Conservation (phyloP, 2,113 vertebrate species). For the Gymnogyps californianus region DNA sequence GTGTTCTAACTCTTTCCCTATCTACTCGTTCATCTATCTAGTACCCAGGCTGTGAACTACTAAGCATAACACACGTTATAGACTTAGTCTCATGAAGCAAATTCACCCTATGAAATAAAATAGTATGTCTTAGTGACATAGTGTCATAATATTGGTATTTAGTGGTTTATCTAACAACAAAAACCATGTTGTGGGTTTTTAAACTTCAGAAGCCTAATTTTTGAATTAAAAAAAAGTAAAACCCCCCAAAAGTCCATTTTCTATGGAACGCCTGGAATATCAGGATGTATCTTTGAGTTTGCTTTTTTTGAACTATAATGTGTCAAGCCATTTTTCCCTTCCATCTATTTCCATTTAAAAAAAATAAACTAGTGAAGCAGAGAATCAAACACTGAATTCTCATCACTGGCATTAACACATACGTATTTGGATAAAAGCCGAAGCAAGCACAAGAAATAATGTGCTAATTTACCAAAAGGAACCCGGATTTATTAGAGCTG, state of each 20-base stretch:
- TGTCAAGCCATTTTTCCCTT: neutral
- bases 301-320: neutral
- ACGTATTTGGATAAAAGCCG: neutral
- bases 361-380: neutral
- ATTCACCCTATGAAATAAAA: neutral
- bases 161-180: neutral
- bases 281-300: neutral
- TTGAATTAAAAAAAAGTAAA: neutral
- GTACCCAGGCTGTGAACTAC: neutral
- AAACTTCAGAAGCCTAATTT: neutral
- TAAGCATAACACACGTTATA: neutral
- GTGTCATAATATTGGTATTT: neutral
- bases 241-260: neutral
- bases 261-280: neutral
- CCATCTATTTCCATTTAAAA: neutral
- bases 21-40: neutral
- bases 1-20: conserved; percentile 21
- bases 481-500: conserved; percentile 37
- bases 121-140: neutral
- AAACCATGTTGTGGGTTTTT: neutral
- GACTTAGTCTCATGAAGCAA: conserved; percentile 17
- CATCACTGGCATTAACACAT: neutral
- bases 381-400: neutral
- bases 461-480: conserved; percentile 34
- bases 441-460: neutral